These are phyloP conservation scores for Lepetodrilus schrolli DNA, from an alignment of 2,888 invertebrate species.

Conservation along the genomic window DNA sequence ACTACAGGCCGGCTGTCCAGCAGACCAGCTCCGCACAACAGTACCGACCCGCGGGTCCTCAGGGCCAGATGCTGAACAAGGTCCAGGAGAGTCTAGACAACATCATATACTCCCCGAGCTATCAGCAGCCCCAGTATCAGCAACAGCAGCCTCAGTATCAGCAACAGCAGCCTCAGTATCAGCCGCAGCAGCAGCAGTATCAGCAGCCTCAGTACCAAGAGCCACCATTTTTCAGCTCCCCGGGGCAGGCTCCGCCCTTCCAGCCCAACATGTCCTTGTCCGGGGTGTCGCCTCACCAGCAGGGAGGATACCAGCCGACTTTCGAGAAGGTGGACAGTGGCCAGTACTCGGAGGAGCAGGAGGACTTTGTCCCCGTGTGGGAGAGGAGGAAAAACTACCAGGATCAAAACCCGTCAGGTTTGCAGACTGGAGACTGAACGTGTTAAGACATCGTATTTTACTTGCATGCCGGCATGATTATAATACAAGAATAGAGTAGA, in stretches of 20 bases:
- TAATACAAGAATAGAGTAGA: no score
- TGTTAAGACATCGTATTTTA: no score
- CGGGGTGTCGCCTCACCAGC: constrained; percentile 25
- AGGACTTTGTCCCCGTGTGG: constrained; percentile 52
- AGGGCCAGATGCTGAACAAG: constrained; percentile 40
- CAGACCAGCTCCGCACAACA: constrained; percentile 31
- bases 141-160: constrained; percentile 34
- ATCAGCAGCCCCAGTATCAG: constrained; percentile 32
- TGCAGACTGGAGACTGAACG: no score
- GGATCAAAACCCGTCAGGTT: constrained; percentile 24
- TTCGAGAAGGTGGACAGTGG: constrained; percentile 27
- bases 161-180: constrained; percentile 29
- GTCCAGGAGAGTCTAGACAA: constrained; percentile 48
- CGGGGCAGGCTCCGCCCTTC: no score
- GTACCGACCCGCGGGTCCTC: constrained; percentile 22
- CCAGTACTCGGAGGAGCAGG: constrained; percentile 46
- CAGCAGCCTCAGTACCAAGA: constrained; percentile 35
- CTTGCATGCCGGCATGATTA: no score
- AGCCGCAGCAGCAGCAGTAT: constrained; percentile 36
- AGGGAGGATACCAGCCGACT: constrained; percentile 25
- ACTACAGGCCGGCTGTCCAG: constrained; percentile 32
- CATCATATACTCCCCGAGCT: constrained; percentile 42
- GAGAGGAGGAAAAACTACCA: constrained; percentile 52
- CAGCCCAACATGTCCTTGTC: constrained; percentile 21
- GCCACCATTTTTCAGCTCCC: no score